Base-by-base conservation (phyloP, 2,113 vertebrate genomes). In the Chaetura pelagica region DNA sequence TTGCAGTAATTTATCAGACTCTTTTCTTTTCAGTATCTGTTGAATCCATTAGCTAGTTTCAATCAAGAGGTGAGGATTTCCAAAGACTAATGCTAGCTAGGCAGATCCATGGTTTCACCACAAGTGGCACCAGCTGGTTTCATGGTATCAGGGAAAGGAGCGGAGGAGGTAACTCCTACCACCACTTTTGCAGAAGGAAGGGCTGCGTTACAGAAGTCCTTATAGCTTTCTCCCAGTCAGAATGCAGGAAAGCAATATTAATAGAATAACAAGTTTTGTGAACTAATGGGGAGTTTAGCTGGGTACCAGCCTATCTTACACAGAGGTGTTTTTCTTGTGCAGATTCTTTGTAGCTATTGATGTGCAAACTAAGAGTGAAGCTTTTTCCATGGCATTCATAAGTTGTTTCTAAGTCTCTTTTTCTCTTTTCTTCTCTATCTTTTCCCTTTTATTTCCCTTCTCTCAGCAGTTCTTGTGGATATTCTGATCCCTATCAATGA, bases 61-160 rank as follows among this genome's bases (percentile, higher is more conserved):
- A 82, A 64, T 49, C 12, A 84, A 74, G 34, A 61, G 4, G 2
- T 68, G 34, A 72, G 12, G 14, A 93, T 3, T 1, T 57, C 66
- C 84, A 52, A 71, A 61, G 18, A n/a, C 16, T 61, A 32, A 34
- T 18, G 22, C 4, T 66, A 72, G 68, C 85, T 27, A 54, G n/a
- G 9, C 8, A 81, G 35, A 55, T 49, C 38, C 52, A 29, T 29
- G 23, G 15, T 27, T 87, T 96, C 61, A 57, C 11, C 29, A 54
- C 9, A 77, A 72, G 35, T 20, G 32, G 11, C 29, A 63, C 11
- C 15, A 57, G 6, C 8, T 61, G 7, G 6, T 79, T 90, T 76
- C 42, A 24, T 27, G 20, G 15, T 75, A 72, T 49, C 0, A 40
- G 15, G 1, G 8, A 7, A 24, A 8, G 15, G 24, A 82, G 26